phyloP scores from a whole-genome alignment of 2,888 invertebrate genomes.

The Troides aeacus region DNA sequence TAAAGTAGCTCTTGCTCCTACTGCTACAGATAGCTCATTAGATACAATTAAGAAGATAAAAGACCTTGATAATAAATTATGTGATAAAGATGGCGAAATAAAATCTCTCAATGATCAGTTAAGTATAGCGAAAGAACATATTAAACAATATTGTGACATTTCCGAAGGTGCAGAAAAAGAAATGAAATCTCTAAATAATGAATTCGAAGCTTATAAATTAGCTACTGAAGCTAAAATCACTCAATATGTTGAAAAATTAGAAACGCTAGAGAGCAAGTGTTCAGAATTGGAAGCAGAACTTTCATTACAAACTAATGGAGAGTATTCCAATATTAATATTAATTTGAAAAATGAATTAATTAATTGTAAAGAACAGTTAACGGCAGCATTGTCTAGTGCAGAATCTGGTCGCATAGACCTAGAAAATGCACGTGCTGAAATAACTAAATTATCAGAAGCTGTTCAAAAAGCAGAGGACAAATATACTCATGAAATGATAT shows the following conservation, averaged over 20 bases:
- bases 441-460: constrained; percentile 81
- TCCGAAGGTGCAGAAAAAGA: constrained; percentile 91
- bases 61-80: constrained; percentile 84
- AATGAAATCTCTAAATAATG: constrained; percentile 82
- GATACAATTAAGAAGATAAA: constrained; percentile 84
- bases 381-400: constrained; percentile 74
- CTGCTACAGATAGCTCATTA: constrained; percentile 77
- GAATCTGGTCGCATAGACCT: constrained; percentile 83
- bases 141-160: constrained; percentile 91
- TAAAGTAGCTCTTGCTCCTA: constrained; percentile 81
- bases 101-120: constrained; percentile 86
- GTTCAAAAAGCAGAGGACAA: constrained; percentile 87
- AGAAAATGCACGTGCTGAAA: constrained; percentile 81
- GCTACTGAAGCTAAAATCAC: constrained; percentile 81
- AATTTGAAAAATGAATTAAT: constrained; percentile 80
- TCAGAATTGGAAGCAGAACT: constrained; percentile 85
- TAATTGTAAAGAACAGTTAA: constrained; percentile 82
- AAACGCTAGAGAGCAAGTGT: constrained; percentile 81
- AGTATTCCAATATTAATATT: constrained; percentile 67
- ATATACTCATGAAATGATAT: constrained; percentile 88
- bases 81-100: constrained; percentile 82
- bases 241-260: constrained; percentile 68
- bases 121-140: constrained; percentile 85
- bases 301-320: constrained; percentile 84
- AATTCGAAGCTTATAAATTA: constrained; percentile 79